Base-by-base conservation (phyloP, 2,797 vertebrate species). In the Brachyalestes nurse region DNA sequence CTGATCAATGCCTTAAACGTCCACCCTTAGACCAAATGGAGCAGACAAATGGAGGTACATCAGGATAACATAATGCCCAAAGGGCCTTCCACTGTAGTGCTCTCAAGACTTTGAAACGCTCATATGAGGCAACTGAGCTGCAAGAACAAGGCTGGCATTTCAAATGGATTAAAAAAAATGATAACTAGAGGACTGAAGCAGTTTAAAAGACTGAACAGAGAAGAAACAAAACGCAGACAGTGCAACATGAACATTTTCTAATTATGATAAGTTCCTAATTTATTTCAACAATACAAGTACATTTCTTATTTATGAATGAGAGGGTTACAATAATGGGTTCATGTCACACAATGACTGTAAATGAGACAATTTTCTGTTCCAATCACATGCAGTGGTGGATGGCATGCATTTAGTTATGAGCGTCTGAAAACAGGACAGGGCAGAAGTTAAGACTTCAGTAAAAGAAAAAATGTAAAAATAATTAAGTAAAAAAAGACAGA, bases 1-100 rank as follows among this genome's bases (percentile, higher is more conserved):
- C 47, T 80, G 40, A 82, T 86, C 51, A 77, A 51, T 64, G 17
- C 34, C 57, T 76, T 53, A 58, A 82, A 73, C 16, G 75, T 51
- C 55, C 47, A 45, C 71, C 70, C 75, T 47, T 13, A 38, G 21
- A 47, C 28, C 45, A 70, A 74, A 84, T 67, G 23, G 25, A 62
- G 23, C 60, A 61, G 23, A 60, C 19, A 45, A 6, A 14, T 64
- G 75, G 47, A 76, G 58, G 38, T 40, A 40, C 34, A 62, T 13
- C 60, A 75, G 25, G 70, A 51, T 19, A 55, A 60, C 60, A 55
- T 19, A 16, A 64, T 21, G 28, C 61, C 58, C 66, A 65, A 19
- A 40, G 62, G 62, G 2, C 7, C 17, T 34, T 23, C 60, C 17
- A 65, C 34, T 65, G 38, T 25, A 61, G 58, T 4, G 25, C 28